Evolutionary conservation across 2,888 invertebrate genomes (phyloP).

Genomic region (Rhopalosiphum nymphaeae): DNA sequence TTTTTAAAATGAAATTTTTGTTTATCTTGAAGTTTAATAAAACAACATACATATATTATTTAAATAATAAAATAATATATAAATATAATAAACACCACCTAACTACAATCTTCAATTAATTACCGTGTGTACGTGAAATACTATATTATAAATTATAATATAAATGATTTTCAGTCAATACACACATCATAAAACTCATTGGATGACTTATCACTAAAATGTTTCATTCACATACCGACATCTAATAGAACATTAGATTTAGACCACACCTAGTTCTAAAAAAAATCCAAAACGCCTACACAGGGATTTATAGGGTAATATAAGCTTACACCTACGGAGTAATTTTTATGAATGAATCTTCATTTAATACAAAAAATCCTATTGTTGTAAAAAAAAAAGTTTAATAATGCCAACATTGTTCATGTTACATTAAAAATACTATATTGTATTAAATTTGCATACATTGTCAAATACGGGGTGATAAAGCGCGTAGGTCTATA

Average conservation of each 20-base stretch:
- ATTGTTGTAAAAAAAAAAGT: slow-evolving; percentile 46
- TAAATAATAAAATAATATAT: background rate
- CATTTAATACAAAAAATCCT: slow-evolving; percentile 18
- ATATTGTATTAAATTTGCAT: slow-evolving; percentile 37
- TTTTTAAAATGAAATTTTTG: background rate
- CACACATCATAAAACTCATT: background rate
- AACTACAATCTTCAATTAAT: background rate
- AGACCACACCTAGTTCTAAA: slow-evolving; percentile 39
- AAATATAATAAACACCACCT: background rate
- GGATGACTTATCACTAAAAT: slow-evolving; percentile 16
- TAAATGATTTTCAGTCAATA: background rate
- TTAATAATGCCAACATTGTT: slow-evolving; percentile 35
- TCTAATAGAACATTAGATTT: background rate
- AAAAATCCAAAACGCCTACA: slow-evolving; percentile 31
- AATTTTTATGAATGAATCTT: slow-evolving; percentile 47
- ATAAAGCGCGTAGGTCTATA: slow-evolving; percentile 16
- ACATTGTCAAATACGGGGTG: background rate
- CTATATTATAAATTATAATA: background rate
- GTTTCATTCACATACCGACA: background rate
- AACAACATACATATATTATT: background rate
- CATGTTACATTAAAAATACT: background rate
- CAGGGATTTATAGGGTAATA: background rate
- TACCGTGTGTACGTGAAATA: background rate
- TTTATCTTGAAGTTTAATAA: background rate
- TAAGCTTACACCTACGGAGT: background rate